Evolutionary conservation across 2,888 invertebrate species (phyloP), one percentile per base, ranked within the genome.

Genomic region (Miltochrista miniata): DNA sequence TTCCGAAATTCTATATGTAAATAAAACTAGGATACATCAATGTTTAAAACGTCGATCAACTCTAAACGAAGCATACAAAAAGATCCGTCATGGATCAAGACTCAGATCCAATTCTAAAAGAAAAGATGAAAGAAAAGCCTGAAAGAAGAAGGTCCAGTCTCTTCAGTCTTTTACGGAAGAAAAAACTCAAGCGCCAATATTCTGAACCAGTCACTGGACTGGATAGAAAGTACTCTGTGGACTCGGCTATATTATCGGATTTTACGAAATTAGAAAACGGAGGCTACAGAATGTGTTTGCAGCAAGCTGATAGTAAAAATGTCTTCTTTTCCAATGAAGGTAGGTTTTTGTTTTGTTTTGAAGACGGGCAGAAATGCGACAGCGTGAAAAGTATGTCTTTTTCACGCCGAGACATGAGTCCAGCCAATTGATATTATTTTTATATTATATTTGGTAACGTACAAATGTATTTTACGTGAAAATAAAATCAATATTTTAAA

Each of bases 141-240:
- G 76, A 81, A 13, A 55, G 89, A 0, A 56, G 90, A 7, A 56
- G 90, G 0, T 90, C 90, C 0, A 87, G 87, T 33, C 86, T 91
- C 11, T 90, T 91, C 66, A 85, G 83, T 0, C 59, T 90, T 0
- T 49, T 91, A 0, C 83, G 79, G 0, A 81, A 85, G 62, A 90
- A 85, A 72, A 90, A 88, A 24, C 13, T 90, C 0, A 68, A 76
- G 0, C 64, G 90, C 11, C 90, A 90, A 45, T 63, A 65, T 0
- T 90, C 90, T 0, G 89, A 85, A 30, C 90, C 90, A 0, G 75
- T 63, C 0, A 61, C 70, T 0, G 72, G 72, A 3, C 54, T 72
- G 12, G 70, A 74, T 30, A 72, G 90, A 46, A 90, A 90, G 39
- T 83, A 67, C 34, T 90, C 90, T 0, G 81, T 85, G 0, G 90